phyloP scores from a whole-genome alignment of 2,113 vertebrate species.

The Micromys minutus region DNA sequence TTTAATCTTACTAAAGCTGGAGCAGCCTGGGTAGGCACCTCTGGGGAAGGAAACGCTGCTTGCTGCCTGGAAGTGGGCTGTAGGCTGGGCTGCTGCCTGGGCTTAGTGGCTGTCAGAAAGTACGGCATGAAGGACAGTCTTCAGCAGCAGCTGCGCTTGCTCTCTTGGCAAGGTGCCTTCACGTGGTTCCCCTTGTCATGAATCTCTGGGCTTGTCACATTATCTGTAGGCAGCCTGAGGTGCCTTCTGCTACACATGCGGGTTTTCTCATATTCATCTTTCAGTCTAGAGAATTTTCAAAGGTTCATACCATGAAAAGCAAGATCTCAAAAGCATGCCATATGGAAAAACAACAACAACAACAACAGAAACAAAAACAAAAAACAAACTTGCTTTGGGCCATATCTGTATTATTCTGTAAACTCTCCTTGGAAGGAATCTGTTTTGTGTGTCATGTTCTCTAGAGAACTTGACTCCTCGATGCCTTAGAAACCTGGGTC shows the following conservation, averaged over 20 bases:
- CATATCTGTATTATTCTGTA: background rate
- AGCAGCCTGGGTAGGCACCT: background rate
- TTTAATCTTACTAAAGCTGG: background rate
- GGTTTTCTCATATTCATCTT: slow-evolving; percentile 60
- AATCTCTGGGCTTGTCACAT: slow-evolving; percentile 69
- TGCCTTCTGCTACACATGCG: background rate
- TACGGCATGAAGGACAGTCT: background rate
- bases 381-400: slow-evolving; percentile 48
- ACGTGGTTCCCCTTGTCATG: background rate
- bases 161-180: slow-evolving; percentile 56
- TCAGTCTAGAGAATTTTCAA: slow-evolving; percentile 76
- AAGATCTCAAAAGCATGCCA: slow-evolving; percentile 55
- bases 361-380: no score
- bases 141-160: slow-evolving; percentile 10
- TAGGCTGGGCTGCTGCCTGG: background rate
- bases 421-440: slow-evolving; percentile 63
- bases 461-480: background rate
- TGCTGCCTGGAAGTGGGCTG: background rate
- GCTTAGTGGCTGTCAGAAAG: slow-evolving; percentile 10
- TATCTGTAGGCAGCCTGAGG: slow-evolving; percentile 49
- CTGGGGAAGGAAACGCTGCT: background rate
- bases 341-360: slow-evolving; percentile 2
- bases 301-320: slow-evolving; percentile 75
- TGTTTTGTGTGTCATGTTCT: slow-evolving; percentile 19
- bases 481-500: background rate